Evolutionary conservation across 2,888 invertebrate species (phyloP).

Genomic region (Lycocerus yunnanus): DNA sequence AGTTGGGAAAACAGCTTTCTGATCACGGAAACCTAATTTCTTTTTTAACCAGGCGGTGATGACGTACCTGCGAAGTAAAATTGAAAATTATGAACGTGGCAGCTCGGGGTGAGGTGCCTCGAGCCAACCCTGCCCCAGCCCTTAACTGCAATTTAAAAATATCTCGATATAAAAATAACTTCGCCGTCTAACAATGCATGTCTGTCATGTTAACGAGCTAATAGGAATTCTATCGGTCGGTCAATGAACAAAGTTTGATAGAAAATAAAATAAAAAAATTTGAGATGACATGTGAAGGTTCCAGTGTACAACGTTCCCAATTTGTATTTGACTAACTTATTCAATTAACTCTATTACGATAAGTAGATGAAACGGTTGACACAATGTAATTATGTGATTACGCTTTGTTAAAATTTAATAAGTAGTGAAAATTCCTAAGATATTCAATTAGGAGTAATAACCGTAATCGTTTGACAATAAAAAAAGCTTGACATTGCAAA

Average conservation of each 20-base stretch:
- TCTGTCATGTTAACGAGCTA: not conserved
- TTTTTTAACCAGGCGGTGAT: not conserved
- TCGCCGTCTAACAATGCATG: not conserved
- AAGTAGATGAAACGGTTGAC: not conserved
- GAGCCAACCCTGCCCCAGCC: not conserved
- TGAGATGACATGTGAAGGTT: not conserved
- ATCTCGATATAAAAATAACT: not conserved
- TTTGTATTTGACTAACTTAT: not conserved
- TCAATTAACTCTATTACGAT: not conserved
- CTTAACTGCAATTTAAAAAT: not conserved
- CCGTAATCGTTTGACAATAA: not conserved
- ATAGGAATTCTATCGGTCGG: not conserved
- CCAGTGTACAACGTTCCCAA: not conserved
- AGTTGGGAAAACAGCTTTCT: not conserved
- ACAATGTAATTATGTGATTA: not conserved
- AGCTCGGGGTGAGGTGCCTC: not conserved
- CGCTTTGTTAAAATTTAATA: not conserved
- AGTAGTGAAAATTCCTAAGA: not conserved
- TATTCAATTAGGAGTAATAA: not conserved
- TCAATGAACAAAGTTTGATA: not conserved
- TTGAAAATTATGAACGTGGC: not conserved
- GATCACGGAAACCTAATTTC: not conserved
- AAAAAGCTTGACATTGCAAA: not conserved
- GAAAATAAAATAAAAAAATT: not conserved
- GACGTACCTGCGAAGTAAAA: not conserved